phyloP scores from a whole-genome alignment of 2,113 vertebrate genomes.

The Brachyhypopomus gauderio region DNA sequence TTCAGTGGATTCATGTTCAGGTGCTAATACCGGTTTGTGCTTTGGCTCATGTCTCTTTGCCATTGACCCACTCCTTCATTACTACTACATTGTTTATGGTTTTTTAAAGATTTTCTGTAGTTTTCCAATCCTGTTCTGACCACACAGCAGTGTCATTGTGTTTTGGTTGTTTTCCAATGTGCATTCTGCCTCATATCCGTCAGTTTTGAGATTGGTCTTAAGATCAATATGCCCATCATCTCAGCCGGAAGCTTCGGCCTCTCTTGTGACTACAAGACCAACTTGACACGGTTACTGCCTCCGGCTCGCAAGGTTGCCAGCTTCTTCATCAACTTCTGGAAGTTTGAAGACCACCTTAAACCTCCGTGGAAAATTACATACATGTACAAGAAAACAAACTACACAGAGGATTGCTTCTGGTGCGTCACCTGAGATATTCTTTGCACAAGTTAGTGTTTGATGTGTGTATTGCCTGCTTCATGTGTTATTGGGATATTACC shows the following conservation, averaged over 20 bases:
- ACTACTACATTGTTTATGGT: not conserved
- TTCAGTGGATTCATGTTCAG: too few species aligned
- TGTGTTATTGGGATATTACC: not conserved
- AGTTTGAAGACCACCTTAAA: constrained; percentile 67
- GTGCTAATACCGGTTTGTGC: not conserved
- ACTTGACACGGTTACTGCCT: constrained; percentile 85
- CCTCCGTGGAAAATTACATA: constrained; percentile 79
- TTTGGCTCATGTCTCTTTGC: not conserved
- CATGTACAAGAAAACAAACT: constrained; percentile 78
- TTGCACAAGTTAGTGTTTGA: not conserved
- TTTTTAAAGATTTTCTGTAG: not conserved
- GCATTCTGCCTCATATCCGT: not conserved
- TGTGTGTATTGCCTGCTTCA: not conserved
- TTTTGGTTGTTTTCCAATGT: not conserved
- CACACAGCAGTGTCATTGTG: not conserved
- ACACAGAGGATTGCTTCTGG: constrained; percentile 88
- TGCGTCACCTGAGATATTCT: constrained; percentile 65
- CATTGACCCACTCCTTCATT: not conserved
- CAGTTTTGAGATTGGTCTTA: constrained; percentile 76
- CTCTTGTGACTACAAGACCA: constrained; percentile 85
- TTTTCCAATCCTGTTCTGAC: not conserved
- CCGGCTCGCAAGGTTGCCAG: constrained; percentile 86
- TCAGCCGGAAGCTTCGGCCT: constrained; percentile 92
- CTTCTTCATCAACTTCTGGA: constrained; percentile 86
- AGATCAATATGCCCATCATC: constrained; percentile 80